Conservation (phyloP, 2,797 vertebrate species). For the Enteromius trimaculatus region DNA sequence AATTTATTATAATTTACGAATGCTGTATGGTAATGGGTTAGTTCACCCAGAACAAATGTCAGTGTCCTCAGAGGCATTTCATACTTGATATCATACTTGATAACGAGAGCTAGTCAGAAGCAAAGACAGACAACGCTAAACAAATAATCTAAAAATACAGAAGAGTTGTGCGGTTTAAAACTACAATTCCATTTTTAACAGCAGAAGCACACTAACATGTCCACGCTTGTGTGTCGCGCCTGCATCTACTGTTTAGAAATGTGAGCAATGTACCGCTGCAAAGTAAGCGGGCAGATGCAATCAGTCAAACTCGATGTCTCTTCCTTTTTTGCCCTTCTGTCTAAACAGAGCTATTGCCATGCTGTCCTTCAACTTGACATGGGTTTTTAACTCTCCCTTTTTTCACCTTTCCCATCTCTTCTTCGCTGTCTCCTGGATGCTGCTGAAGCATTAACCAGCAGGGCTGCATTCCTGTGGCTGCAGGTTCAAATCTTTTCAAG, state of each 20-base stretch:
- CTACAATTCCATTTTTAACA: slow-evolving; percentile 73
- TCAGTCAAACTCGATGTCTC: slow-evolving; percentile 65
- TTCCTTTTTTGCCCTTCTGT: slow-evolving; percentile 61
- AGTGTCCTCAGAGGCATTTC: background rate
- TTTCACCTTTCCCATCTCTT: slow-evolving; percentile 52
- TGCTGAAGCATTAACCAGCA: slow-evolving; percentile 44
- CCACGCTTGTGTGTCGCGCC: slow-evolving; percentile 70
- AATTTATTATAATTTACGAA: background rate
- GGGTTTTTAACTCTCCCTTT: slow-evolving; percentile 30
- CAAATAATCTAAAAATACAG: slow-evolving; percentile 8
- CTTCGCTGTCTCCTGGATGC: slow-evolving; percentile 3
- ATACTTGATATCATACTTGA: background rate
- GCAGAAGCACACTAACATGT: slow-evolving; percentile 70
- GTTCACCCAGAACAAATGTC: slow-evolving; percentile 1
- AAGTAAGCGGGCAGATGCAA: slow-evolving; percentile 78
- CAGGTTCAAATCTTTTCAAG: slow-evolving; percentile 39
- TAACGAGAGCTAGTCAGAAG: background rate
- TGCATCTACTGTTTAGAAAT: slow-evolving; percentile 78
- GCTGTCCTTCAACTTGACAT: slow-evolving; percentile 56
- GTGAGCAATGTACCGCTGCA: slow-evolving; percentile 76
- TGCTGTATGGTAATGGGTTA: background rate
- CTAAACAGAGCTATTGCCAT: slow-evolving; percentile 49
- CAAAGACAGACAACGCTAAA: no score
- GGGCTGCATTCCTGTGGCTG: slow-evolving; percentile 41
- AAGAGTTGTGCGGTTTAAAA: background rate